Conservation (phyloP, 2,888 invertebrate genomes). For the Clostera curtula region DNA sequence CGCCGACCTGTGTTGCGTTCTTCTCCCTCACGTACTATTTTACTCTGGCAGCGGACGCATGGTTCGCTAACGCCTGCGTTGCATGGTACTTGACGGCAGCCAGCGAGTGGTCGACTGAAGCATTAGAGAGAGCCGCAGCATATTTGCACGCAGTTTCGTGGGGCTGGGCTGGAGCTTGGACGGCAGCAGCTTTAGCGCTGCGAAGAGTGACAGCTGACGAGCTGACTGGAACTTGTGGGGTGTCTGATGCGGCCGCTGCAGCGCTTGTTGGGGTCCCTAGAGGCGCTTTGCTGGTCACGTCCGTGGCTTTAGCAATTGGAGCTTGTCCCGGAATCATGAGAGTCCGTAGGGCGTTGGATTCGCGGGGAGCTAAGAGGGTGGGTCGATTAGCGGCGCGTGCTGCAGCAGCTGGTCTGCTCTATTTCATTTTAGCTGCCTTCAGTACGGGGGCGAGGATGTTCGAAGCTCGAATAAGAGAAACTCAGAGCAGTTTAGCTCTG, state of each 20-base stretch:
- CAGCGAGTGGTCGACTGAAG: constrained; percentile 95
- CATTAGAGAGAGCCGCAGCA: constrained; percentile 88
- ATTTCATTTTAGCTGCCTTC: constrained; percentile 81
- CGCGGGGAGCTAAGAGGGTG: constrained; percentile 79
- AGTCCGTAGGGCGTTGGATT: constrained; percentile 76
- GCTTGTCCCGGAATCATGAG: constrained; percentile 86
- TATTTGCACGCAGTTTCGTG: constrained; percentile 91
- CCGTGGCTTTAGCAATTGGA: constrained; percentile 81
- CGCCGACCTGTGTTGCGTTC: constrained; percentile 80
- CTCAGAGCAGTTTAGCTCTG: constrained; percentile 55
- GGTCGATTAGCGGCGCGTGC: constrained; percentile 84
- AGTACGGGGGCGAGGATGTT: constrained; percentile 82
- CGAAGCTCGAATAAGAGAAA: constrained; percentile 70
- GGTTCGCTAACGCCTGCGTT: constrained; percentile 92
- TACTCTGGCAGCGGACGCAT: constrained; percentile 85
- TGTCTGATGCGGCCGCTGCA: constrained; percentile 75
- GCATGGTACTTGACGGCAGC: constrained; percentile 94
- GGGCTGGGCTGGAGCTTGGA: constrained; percentile 90
- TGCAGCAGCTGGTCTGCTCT: constrained; percentile 85
- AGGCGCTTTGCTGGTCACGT: constrained; percentile 78
- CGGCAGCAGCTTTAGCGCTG: constrained; percentile 87
- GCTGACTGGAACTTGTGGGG: constrained; percentile 88
- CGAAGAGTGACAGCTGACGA: constrained; percentile 86
- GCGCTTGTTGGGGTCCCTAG: constrained; percentile 78
- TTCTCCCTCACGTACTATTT: constrained; percentile 86